phyloP scores from a whole-genome alignment of 2,797 vertebrate species.

The Malurus leucopterus region DNA sequence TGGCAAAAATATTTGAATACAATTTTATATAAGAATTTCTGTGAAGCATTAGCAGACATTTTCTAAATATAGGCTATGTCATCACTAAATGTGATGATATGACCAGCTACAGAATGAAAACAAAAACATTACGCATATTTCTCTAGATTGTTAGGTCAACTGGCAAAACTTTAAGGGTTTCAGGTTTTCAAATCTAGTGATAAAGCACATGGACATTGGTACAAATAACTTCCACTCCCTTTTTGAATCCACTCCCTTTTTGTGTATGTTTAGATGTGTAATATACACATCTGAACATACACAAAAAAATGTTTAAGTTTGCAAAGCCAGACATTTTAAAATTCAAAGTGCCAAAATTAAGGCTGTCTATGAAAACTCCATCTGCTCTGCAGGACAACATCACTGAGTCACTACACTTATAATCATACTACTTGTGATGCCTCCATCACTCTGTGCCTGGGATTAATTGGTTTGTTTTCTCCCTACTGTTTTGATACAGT shows the following conservation, averaged over 20 bases:
- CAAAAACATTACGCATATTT: neutral
- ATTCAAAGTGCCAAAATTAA: neutral
- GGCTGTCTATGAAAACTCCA: neutral
- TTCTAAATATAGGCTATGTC: neutral
- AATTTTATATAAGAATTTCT: neutral
- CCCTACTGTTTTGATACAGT: neutral
- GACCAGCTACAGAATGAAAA: neutral
- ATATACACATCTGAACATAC: neutral
- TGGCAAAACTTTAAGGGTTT: neutral
- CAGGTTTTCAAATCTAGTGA: neutral
- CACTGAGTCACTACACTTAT: neutral
- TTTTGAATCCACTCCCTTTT: neutral
- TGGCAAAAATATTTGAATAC: neutral
- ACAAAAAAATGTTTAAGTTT: neutral
- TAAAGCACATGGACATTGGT: neutral
- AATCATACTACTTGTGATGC: neutral
- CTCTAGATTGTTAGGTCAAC: neutral
- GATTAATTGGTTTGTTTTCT: neutral
- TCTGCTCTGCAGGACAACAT: neutral
- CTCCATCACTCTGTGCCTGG: accelerated
- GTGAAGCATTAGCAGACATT: neutral
- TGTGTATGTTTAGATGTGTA: neutral
- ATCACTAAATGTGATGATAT: neutral
- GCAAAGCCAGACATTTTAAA: neutral
- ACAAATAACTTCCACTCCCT: neutral